Evolutionary conservation across 2,888 invertebrate species (phyloP).

Genomic region (Hypselothyrea guttata): DNA sequence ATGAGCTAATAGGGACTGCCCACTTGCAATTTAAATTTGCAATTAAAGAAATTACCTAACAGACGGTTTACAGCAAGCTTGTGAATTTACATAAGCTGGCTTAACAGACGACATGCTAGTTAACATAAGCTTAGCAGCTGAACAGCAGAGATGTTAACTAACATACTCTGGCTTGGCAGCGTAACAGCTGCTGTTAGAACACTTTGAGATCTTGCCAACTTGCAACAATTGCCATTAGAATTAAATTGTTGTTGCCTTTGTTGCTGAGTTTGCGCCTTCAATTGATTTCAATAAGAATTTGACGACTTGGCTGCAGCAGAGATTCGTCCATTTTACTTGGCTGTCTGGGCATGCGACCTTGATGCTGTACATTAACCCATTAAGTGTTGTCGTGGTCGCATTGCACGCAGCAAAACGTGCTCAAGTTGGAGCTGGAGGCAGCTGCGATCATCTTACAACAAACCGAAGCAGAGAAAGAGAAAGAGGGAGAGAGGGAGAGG

Average conservation of each 20-base stretch:
- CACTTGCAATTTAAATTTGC: background rate
- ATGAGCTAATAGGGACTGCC: constrained; percentile 12
- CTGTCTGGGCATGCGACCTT: constrained; percentile 62
- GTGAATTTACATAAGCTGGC: no score
- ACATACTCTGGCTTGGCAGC: no score
- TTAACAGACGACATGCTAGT: no score
- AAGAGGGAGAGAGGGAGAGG: constrained; percentile 1
- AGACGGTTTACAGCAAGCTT: no score
- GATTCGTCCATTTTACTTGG: constrained; percentile 39
- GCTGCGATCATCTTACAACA: constrained; percentile 56
- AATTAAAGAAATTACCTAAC: no score
- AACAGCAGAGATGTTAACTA: no score
- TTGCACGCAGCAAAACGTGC: constrained; percentile 25
- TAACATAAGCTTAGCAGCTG: no score
- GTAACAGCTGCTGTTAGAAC: no score
- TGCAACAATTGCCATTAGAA: constrained; percentile 36
- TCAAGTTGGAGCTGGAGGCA: constrained; percentile 4
- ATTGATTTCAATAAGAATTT: constrained; percentile 74
- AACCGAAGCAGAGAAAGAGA: background rate
- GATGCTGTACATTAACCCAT: constrained; percentile 74
- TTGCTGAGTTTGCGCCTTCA: constrained; percentile 28
- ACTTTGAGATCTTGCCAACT: constrained; percentile 9
- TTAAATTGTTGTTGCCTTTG: constrained; percentile 32
- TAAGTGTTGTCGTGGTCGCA: constrained; percentile 63
- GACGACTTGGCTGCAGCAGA: constrained; percentile 49